phyloP scores from a whole-genome alignment of 2,113 vertebrate genomes.

The Stegostoma tigrinum region DNA sequence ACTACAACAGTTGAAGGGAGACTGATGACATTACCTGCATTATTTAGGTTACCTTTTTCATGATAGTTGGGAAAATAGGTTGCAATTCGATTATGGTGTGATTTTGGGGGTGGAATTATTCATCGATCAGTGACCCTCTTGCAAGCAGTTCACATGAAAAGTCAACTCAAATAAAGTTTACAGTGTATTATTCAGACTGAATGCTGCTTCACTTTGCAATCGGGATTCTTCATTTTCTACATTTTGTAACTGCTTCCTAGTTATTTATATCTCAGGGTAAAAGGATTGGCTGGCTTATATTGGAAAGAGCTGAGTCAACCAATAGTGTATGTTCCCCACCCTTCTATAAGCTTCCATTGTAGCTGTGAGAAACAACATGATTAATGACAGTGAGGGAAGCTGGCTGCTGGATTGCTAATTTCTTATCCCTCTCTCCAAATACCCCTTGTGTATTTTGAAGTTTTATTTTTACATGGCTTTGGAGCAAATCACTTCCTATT shows the following conservation, averaged over 20 bases:
- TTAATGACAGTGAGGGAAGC: slow-evolving; percentile 72
- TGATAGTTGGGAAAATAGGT: slow-evolving; percentile 79
- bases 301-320: slow-evolving; percentile 61
- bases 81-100: slow-evolving; percentile 79
- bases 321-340: slow-evolving; percentile 58
- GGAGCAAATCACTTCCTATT: slow-evolving; percentile 60
- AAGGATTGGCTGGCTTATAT: slow-evolving; percentile 68
- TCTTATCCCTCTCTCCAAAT: slow-evolving; percentile 56
- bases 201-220: slow-evolving; percentile 57
- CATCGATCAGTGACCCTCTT: slow-evolving; percentile 70
- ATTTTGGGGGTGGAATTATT: slow-evolving; percentile 74
- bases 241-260: slow-evolving; percentile 61
- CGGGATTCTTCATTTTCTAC: slow-evolving; percentile 59
- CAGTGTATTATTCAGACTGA: slow-evolving; percentile 71
- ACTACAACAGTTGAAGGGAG: slow-evolving; percentile 72
- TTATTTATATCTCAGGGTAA: slow-evolving; percentile 64
- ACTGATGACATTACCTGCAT: slow-evolving; percentile 74
- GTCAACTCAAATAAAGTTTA: slow-evolving; percentile 86
- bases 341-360: slow-evolving; percentile 57
- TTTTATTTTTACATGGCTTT: slow-evolving; percentile 41
- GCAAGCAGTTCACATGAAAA: slow-evolving; percentile 72
- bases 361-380: slow-evolving; percentile 65
- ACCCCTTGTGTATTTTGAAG: slow-evolving; percentile 51
- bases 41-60: slow-evolving; percentile 80
- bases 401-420: slow-evolving; percentile 84